Percentiles rank a stretch among this genome's conserved stretches.
Conservation (phyloP, 2,888 invertebrate genomes). For the Sipha maydis region DNA sequence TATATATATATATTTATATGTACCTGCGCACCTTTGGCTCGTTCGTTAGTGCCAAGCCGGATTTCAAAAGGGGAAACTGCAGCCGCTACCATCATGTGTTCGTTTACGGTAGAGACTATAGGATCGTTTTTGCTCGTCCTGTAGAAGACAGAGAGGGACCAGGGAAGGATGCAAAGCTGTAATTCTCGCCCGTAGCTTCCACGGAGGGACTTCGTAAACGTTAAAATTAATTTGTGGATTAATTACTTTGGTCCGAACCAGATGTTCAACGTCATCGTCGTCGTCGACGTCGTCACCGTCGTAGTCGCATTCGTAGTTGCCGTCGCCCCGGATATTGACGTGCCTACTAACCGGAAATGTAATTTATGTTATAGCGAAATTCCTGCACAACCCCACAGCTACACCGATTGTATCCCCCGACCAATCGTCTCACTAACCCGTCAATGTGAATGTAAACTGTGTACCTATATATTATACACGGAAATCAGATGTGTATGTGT, state of each 20-base stretch:
- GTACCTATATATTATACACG: no score
- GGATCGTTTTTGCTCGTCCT: neutral
- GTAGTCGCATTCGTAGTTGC: neutral
- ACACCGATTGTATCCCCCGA: no score
- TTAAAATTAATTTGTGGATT: slow-evolving; percentile 42
- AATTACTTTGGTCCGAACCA: neutral
- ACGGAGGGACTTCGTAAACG: slow-evolving; percentile 2
- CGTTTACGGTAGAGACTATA: no score
- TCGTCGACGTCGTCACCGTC: no score
- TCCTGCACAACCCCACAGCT: neutral
- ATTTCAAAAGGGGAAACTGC: neutral
- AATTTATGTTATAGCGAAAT: slow-evolving; percentile 26
- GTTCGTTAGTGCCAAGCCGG: neutral
- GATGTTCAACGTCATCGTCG: neutral
- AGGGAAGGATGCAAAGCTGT: neutral
- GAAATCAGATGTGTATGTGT: no score
- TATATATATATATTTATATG: no score
- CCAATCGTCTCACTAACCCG: no score
- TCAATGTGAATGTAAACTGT: neutral
- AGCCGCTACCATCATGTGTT: no score
- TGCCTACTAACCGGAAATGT: slow-evolving; percentile 35
- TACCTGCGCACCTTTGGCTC: neutral
- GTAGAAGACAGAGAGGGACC: no score
- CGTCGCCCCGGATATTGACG: slow-evolving; percentile 34
- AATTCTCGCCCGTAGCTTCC: neutral